Evolutionary conservation across 2,888 invertebrate species (phyloP).

Genomic region (Aphodius sticticus): DNA sequence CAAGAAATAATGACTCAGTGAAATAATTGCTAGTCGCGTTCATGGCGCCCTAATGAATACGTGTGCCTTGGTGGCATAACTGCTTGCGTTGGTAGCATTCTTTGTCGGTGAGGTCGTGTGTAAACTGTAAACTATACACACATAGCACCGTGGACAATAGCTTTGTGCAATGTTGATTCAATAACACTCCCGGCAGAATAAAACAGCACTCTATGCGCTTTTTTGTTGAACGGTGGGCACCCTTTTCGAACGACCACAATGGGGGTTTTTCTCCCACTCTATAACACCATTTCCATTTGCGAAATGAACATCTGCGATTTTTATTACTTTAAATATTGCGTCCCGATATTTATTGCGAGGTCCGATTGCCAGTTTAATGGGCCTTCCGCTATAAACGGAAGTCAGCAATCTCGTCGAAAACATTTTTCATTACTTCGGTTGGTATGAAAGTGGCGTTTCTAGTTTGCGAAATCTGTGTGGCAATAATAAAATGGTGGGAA

Average conservation of each 20-base stretch:
- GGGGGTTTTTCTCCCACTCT: background rate
- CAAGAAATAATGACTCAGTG: too few species aligned
- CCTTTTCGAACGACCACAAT: background rate
- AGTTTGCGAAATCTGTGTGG: background rate
- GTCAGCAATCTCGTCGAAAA: background rate
- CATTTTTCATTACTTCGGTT: background rate
- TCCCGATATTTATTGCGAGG: constrained; percentile 21
- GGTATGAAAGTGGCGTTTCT: background rate
- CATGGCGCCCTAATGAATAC: too few species aligned
- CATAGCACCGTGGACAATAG: constrained; percentile 22
- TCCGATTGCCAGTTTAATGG: background rate
- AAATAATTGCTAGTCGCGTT: too few species aligned
- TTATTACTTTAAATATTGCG: constrained; percentile 36
- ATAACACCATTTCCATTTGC: constrained; percentile 33
- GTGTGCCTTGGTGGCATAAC: too few species aligned
- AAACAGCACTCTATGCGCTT: background rate
- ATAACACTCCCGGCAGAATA: background rate
- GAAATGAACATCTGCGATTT: constrained; percentile 41
- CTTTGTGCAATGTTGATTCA: constrained; percentile 28
- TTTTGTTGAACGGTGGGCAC: background rate
- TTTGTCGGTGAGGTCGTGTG: background rate
- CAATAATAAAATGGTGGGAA: background rate
- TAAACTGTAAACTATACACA: background rate
- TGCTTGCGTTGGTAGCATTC: background rate
- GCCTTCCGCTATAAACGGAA: background rate